Conservation (phyloP, 1,140 invertebrate genomes). For the Drosophila sp. region DNA sequence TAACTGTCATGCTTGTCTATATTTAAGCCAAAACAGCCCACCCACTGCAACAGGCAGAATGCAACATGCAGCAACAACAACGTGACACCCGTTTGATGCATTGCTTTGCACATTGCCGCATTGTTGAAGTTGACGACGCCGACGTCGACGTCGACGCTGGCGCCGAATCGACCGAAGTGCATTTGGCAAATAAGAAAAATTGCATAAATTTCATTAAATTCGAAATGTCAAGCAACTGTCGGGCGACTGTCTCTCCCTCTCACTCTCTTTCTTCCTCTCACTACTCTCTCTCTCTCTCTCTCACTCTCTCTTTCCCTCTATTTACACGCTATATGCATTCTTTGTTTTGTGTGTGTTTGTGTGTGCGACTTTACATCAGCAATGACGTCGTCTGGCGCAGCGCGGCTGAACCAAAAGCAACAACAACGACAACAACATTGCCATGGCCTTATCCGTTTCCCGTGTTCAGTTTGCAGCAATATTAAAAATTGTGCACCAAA, state of each 20-base stretch:
- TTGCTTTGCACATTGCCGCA: conserved; percentile 74
- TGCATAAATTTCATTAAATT: conserved; percentile 84
- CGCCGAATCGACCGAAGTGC: conserved; percentile 66
- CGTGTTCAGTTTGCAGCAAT: conserved; percentile 56
- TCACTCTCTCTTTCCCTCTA: background rate
- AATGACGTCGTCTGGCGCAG: conserved; percentile 53
- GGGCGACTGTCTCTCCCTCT: conserved; percentile 23
- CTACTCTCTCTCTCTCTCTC: background rate
- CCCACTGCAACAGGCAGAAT: conserved; percentile 9
- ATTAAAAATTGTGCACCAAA: conserved; percentile 83
- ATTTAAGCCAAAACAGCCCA: conserved; percentile 47
- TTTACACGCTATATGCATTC: conserved; percentile 1
- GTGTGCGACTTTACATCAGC: conserved; percentile 47
- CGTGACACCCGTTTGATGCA: conserved; percentile 70
- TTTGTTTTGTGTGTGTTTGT: conserved; percentile 28
- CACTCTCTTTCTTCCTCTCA: background rate
- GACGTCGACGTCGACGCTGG: conserved; percentile 11
- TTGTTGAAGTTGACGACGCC: conserved; percentile 44
- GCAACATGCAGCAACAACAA: conserved; percentile 21
- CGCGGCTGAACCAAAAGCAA: conserved; percentile 11
- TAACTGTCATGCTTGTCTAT: conserved; percentile 62
- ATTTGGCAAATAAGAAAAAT: conserved; percentile 83
- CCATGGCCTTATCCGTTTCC: conserved; percentile 3
- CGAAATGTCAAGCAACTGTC: conserved; percentile 81
- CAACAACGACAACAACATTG: conserved; percentile 1